Conservation (phyloP, 2,888 invertebrate species). For the Synanthedon tipuliformis region DNA sequence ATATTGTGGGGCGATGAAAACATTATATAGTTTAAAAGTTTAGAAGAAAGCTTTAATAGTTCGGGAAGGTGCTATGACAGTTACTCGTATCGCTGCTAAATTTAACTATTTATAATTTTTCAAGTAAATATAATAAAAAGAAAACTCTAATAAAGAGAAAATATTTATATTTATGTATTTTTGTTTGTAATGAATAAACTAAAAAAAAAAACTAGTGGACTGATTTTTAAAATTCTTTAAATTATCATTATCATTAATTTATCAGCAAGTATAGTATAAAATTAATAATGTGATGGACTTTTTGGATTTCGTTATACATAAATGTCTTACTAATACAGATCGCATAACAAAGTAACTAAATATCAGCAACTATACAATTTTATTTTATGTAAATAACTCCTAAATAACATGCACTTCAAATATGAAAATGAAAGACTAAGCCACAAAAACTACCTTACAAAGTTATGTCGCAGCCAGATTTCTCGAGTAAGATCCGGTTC, state of each 20-base stretch:
- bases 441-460: not conserved
- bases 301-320: not conserved
- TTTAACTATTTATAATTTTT: not conserved
- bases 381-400: too few species aligned
- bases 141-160: too few species aligned
- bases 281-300: not conserved
- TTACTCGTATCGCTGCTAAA: too few species aligned
- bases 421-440: not conserved
- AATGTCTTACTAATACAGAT: not conserved
- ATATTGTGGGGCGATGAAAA: slow-evolving; percentile 3
- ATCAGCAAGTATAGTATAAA: too few species aligned
- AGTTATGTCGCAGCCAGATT: not conserved
- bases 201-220: too few species aligned
- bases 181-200: too few species aligned
- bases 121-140: too few species aligned
- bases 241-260: too few species aligned
- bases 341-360: too few species aligned
- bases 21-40: not conserved
- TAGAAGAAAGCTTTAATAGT: not conserved
- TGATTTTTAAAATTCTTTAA: too few species aligned
- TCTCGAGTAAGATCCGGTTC: slow-evolving; percentile 12
- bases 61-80: not conserved
- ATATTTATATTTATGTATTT: too few species aligned
- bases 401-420: not conserved
- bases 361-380: too few species aligned